Evolutionary conservation across 2,797 vertebrate genomes (phyloP), one percentile per base, ranked within the genome.

Genomic region (Thalassophryne amazonica): DNA sequence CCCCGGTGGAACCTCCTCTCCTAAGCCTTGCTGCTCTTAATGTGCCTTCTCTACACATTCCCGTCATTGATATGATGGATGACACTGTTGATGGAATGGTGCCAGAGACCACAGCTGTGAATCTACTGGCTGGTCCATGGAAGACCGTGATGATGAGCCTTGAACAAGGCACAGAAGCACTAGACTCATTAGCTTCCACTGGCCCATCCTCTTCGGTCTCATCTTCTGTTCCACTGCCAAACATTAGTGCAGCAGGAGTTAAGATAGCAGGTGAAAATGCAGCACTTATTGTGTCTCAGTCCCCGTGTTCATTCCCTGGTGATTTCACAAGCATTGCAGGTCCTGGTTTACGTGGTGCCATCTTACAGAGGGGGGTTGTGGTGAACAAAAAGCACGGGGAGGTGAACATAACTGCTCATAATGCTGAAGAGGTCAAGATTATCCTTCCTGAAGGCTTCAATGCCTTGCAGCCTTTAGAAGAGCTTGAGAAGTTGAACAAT

Each of bases 141-240:
- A 88, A 16, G 95, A 94, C 49, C 83, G 89, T 58, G 95, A 98
- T 46, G 95, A 97, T 17, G 96, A 98, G 17, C 89, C n/a, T 99
- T 27, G 97, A 99, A 76, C 95, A 99, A 87, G 97, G 93, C 15
- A 97, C 84, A 0, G 97, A 99, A 71, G 97, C 97, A 12, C 78
- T 99, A 79, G 97, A 99, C 86, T 95, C 95, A 0, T 86, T 97
- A 40, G 71, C 91, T 2, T 76, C 81, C 1, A 9, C 78, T 2
- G 72, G 83, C 11, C 62, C 67, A 7, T 86, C 89, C 15, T 88
- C 83, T 8, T 87, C 87, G 41, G 55, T 62, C 1, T 56, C 84
- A 14, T 53, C 82, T 13, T 20, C 86, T 31, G 64, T 83, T 37
- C 84, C 88, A 10, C 49, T 86, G 21, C 85, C 91, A 38, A 47